These are phyloP conservation scores for Actinemys pallida DNA, from an alignment of 2,113 vertebrate species.

Conservation along the genomic window DNA sequence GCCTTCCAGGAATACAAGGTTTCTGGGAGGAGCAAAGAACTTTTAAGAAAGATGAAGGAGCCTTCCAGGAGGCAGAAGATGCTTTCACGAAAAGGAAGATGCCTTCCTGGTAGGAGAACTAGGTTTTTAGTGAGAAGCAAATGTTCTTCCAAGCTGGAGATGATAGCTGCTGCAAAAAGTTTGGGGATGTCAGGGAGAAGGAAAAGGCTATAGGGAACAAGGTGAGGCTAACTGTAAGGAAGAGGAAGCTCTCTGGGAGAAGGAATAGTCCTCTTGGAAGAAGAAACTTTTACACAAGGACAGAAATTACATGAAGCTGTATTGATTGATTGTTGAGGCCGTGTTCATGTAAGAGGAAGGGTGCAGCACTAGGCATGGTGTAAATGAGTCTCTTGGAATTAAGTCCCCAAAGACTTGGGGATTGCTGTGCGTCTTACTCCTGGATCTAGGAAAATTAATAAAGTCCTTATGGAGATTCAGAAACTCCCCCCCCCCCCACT, in stretches of 20 bases:
- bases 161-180: neutral
- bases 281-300: neutral
- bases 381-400: neutral
- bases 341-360: neutral
- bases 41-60: neutral
- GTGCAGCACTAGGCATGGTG: neutral
- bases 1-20: neutral
- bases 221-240: neutral
- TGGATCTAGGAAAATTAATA: neutral
- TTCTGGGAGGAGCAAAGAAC: neutral
- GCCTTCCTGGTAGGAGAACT: neutral
- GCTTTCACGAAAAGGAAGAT: neutral
- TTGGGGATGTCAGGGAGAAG: neutral
- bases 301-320: neutral
- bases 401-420: neutral
- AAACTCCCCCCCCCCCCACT: accelerated
- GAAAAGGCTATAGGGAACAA: neutral
- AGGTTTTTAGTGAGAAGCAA: neutral
- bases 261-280: neutral
- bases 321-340: neutral
- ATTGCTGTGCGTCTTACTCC: neutral
- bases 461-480: too few relatives aligned
- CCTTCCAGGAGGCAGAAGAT: neutral
- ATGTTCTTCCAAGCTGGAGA: neutral
- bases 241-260: neutral